Evolutionary conservation across 2,797 vertebrate genomes (phyloP).

Genomic region (Labroides dimidiatus): DNA sequence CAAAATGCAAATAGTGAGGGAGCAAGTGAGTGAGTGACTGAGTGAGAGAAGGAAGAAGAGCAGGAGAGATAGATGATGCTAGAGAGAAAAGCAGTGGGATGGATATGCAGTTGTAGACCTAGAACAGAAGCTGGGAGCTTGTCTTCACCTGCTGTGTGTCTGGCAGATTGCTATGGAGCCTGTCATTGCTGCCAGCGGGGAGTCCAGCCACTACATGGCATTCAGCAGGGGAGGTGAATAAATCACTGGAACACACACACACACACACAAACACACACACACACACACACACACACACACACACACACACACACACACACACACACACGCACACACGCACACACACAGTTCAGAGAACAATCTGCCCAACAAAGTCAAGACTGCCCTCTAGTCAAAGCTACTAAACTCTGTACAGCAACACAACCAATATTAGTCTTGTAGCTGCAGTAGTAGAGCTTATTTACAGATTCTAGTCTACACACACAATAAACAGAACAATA

Average conservation of each 20-base stretch:
- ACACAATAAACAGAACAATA: not conserved
- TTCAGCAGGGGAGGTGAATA: slow-evolving; percentile 79
- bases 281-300: slow-evolving; percentile 71
- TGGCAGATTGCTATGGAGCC: slow-evolving; percentile 82
- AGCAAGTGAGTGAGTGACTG: slow-evolving; percentile 5
- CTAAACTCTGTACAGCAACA: slow-evolving; percentile 21
- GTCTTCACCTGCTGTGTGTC: slow-evolving; percentile 81
- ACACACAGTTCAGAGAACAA: slow-evolving; percentile 74
- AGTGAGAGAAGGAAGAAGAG: not conserved
- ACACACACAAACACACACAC: slow-evolving; percentile 54
- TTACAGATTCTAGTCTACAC: slow-evolving; percentile 17
- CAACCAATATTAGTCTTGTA: slow-evolving; percentile 27
- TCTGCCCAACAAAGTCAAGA: slow-evolving; percentile 57
- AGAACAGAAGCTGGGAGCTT: slow-evolving; percentile 77
- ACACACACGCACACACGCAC: slow-evolving; percentile 53
- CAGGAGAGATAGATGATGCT: slow-evolving; percentile 37
- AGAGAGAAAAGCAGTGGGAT: slow-evolving; percentile 60
- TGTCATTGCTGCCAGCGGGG: slow-evolving; percentile 79
- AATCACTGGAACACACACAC: slow-evolving; percentile 79
- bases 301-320: slow-evolving; percentile 55
- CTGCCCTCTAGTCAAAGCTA: slow-evolving; percentile 65
- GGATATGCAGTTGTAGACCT: slow-evolving; percentile 69
- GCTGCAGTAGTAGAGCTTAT: slow-evolving; percentile 6
- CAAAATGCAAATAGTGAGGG: slow-evolving; percentile 44
- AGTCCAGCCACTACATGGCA: slow-evolving; percentile 79